Evolutionary conservation across 2,113 vertebrate genomes (phyloP), one percentile per base, ranked within the genome.

Genomic region (Paralichthys olivaceus): DNA sequence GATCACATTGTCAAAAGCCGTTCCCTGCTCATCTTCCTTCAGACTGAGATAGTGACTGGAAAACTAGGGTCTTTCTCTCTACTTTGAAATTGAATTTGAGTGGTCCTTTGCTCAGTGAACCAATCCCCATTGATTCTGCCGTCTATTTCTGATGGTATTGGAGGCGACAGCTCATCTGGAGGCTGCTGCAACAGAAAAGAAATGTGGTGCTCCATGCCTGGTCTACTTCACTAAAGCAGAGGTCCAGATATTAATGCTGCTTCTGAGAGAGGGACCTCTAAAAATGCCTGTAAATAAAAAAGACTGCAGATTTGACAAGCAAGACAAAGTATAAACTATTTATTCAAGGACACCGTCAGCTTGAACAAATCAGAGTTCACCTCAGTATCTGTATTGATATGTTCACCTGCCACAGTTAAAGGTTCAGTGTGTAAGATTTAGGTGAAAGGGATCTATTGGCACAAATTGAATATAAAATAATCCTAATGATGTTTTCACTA

Each of bases 101-200:
- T 54, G 29, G 79, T 58, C 61, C 23, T 74, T 69, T 76, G 72
- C 72, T 28, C 67, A 53, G 55, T 47, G 28, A 76, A 77, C 65
- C 57, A 72, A 74, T 77, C 37, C 47, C 32, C 72, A 87, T 86
- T 74, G 74, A 90, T 90, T 80, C 77, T 79, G 68, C 64, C 61
- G 69, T 88, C 71, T 73, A 58, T 79, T 85, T 85, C 84, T 84
- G 75, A 86, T 75, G 68, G 76, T 65, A 91, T 89, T 88, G 65
- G 58, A 82, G 61, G 64, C 1, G 84, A 90, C 89, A 89, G 80
- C 85, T 94, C 84, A 87, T 87, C 84, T 89, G 34, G 26, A 81
- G 60, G 76, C 62, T 68, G 51, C 59, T 60, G 77, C 20, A 56
- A 76, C n/a, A 74, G 68, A 68, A 77, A 45, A 81, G 79, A 77